Evolutionary conservation across 2,797 vertebrate species (phyloP).

Genomic region (Gymnodraco acuticeps): DNA sequence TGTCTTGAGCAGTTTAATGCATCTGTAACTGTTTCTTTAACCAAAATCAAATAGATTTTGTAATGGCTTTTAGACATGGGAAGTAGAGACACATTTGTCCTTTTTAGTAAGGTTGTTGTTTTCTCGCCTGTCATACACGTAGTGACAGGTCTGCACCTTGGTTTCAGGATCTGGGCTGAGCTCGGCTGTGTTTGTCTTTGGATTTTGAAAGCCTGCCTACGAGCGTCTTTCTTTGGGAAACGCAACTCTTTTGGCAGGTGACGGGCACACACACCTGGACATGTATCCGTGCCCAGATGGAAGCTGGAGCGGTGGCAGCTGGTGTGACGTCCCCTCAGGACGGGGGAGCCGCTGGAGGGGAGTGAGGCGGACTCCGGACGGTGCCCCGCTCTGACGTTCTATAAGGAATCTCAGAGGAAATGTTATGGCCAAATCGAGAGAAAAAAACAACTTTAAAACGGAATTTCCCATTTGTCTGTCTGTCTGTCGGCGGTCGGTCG

Average conservation of each 20-base stretch:
- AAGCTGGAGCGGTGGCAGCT: constrained; percentile 72
- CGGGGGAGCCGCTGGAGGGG: constrained; percentile 53
- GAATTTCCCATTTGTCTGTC: constrained; percentile 18
- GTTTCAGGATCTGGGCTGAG: constrained; percentile 53
- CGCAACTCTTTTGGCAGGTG: constrained; percentile 77
- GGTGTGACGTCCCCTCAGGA: constrained; percentile 74
- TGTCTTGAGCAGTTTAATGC: no score
- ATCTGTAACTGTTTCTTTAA: background rate
- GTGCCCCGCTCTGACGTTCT: constrained; percentile 51
- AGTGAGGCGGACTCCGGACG: constrained; percentile 21
- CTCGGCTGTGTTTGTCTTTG: constrained; percentile 58
- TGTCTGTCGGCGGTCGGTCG: background rate
- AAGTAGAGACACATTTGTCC: constrained; percentile 5
- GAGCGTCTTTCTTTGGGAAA: constrained; percentile 65
- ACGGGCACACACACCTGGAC: constrained; percentile 79
- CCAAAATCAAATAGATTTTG: constrained; percentile 8
- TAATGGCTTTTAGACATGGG: constrained; percentile 21
- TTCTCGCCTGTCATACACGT: constrained; percentile 12
- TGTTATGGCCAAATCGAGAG: background rate
- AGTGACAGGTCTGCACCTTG: constrained; percentile 40
- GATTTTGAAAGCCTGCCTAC: constrained; percentile 56
- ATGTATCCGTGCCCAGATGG: constrained; percentile 80
- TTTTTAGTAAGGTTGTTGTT: constrained; percentile 1
- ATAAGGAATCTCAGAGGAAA: constrained; percentile 41
- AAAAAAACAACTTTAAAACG: constrained; percentile 24